Percentiles rank a stretch among this genome's conserved stretches.
These are phyloP conservation scores for Pteropus rufus DNA, from an alignment of 2,797 vertebrate genomes.

Conservation along the genomic window DNA sequence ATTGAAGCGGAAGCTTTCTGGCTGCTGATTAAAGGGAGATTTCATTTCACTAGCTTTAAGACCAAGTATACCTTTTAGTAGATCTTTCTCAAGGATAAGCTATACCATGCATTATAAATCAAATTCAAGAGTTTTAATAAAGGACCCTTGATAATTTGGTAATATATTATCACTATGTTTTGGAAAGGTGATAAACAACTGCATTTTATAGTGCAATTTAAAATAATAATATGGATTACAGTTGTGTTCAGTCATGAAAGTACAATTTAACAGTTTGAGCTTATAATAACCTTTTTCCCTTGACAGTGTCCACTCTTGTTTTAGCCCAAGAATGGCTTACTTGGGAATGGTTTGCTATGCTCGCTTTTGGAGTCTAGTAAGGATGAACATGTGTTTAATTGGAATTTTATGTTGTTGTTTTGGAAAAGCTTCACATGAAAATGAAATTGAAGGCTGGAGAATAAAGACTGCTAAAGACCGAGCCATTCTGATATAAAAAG, in stretches of 20 bases:
- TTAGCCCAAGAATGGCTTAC: slow-evolving; percentile 46
- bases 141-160: slow-evolving; percentile 68
- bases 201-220: slow-evolving; percentile 76
- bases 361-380: slow-evolving; percentile 48
- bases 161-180: slow-evolving; percentile 72
- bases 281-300: slow-evolving; percentile 52
- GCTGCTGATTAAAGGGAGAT: slow-evolving; percentile 68
- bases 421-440: slow-evolving; percentile 48
- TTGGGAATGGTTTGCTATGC: slow-evolving; percentile 49
- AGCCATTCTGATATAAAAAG: not conserved
- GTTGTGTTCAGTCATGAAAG: slow-evolving; percentile 71
- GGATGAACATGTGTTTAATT: slow-evolving; percentile 63
- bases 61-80: slow-evolving; percentile 70
- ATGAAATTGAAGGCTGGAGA: slow-evolving; percentile 36
- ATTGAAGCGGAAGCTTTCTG: slow-evolving; percentile 70
- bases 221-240: slow-evolving; percentile 74
- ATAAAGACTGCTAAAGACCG: not conserved
- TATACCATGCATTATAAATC: slow-evolving; percentile 68
- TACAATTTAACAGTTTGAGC: slow-evolving; percentile 70
- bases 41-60: slow-evolving; percentile 71
- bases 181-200: slow-evolving; percentile 64
- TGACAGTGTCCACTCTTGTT: slow-evolving; percentile 58
- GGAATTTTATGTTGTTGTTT: slow-evolving; percentile 62
- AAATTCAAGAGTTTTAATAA: slow-evolving; percentile 74
- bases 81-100: slow-evolving; percentile 72